A percentile compares a stretch with the other conserved stretches of the same genome.
Evolutionary conservation across 1,140 invertebrate species (phyloP).

Genomic region (Hycleus cichorii): DNA sequence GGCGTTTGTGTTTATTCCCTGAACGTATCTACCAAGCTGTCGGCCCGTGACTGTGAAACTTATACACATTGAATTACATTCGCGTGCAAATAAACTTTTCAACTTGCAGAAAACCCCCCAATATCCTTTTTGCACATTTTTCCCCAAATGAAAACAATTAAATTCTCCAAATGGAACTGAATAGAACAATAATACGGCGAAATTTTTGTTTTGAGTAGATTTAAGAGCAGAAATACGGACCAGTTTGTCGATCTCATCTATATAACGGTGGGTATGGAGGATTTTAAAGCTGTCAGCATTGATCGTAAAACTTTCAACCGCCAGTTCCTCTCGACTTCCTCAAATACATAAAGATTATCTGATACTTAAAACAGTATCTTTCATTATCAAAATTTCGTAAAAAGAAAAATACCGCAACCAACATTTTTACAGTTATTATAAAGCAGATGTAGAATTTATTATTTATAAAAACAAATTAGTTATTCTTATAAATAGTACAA

Average conservation of each 20-base stretch:
- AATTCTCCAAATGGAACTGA: neutral
- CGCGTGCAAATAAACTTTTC: conserved; percentile 19
- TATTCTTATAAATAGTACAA: conserved; percentile 13
- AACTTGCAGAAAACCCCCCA: neutral
- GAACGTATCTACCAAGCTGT: conserved; percentile 37
- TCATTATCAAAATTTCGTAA: too few relatives aligned
- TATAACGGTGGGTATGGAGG: conserved; percentile 17
- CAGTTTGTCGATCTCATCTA: conserved; percentile 1
- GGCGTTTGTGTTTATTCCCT: conserved; percentile 41
- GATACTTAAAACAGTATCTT: too few relatives aligned
- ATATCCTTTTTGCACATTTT: neutral
- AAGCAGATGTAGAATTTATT: too few relatives aligned
- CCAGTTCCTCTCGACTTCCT: conserved; percentile 34
- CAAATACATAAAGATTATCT: conserved; percentile 21
- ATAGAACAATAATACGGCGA: neutral
- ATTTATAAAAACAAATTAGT: too few relatives aligned
- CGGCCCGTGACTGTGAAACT: conserved; percentile 32
- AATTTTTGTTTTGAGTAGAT: too few relatives aligned
- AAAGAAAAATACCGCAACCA: too few relatives aligned
- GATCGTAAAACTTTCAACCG: conserved; percentile 40
- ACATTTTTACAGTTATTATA: too few relatives aligned
- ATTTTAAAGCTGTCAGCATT: conserved; percentile 39
- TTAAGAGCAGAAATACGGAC: too few relatives aligned
- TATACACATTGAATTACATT: conserved; percentile 22
- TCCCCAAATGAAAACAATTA: neutral